Percentiles rank a stretch among this genome's conserved stretches.
phyloP scores from a whole-genome alignment of 2,888 invertebrate genomes.

The Sussaba pulchella region DNA sequence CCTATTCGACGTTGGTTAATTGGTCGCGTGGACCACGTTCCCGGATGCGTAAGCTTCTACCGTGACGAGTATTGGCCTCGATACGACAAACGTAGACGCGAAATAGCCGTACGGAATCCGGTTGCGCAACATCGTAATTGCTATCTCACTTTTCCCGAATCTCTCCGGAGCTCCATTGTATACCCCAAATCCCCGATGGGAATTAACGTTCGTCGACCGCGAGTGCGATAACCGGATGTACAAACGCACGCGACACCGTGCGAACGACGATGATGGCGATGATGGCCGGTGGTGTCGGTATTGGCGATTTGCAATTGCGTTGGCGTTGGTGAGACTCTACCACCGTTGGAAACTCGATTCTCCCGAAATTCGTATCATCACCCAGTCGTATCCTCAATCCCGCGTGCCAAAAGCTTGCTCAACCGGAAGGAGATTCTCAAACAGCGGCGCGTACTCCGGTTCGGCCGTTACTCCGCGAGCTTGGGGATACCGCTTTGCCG shows the following conservation, averaged over 20 bases:
- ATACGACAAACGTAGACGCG: background rate
- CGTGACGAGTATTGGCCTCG: background rate
- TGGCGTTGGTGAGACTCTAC: background rate
- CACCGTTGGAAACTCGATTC: constrained; percentile 32
- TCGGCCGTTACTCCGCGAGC: constrained; percentile 4
- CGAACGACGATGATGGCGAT: constrained; percentile 8
- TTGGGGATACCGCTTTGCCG: constrained; percentile 12
- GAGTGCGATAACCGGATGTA: background rate
- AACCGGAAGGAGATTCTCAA: constrained; percentile 52
- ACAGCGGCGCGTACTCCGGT: constrained; percentile 31
- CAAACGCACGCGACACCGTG: background rate
- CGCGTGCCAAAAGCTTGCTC: constrained; percentile 43
- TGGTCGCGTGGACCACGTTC: background rate
- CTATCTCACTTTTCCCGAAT: background rate
- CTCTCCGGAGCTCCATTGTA: constrained; percentile 10
- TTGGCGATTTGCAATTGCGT: background rate
- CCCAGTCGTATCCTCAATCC: constrained; percentile 4
- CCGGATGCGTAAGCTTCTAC: background rate
- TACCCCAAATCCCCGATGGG: constrained; percentile 14
- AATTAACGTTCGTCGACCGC: constrained; percentile 41
- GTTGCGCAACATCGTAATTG: background rate
- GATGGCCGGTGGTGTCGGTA: background rate
- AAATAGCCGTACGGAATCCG: too few relatives aligned
- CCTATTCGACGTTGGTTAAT: background rate
- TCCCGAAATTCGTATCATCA: constrained; percentile 38